Evolutionary conservation across 2,888 invertebrate species (phyloP), one percentile per base, ranked within the genome.

Genomic region (Monopis laevigella): DNA sequence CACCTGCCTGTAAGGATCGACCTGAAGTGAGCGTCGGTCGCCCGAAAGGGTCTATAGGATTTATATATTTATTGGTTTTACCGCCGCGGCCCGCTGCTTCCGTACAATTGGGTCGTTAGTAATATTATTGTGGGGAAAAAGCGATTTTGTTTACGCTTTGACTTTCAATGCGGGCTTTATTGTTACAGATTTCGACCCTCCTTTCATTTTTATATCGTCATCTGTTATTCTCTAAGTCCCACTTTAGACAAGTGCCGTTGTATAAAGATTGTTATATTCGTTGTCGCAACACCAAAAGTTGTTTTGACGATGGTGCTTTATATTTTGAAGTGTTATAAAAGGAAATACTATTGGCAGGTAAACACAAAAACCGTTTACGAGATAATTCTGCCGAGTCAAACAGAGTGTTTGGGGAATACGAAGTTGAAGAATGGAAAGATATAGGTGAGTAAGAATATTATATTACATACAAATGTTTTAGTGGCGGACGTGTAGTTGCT

Each of bases 341-440:
- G n/a, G n/a, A n/a, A n/a, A n/a, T n/a, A n/a, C 10, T 32, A 13
- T 36, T 21, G 54, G 49, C 66, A 84, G 85, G 83, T 58, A 83
- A 82, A 65, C 78, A 82, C 54, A 81, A 80, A 65, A 84, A 82
- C 59, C 82, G 83, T 49, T 81, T 82, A 73, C 73, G 81, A 47
- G 83, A 84, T 56, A 69, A 67, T 48, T 73, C 81, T 24, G 75
- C 84, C 46, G 85, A 86, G 59, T 36, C 36, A 13, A 83, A 84
- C 60, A 82, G 86, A 72, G 83, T 85, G 50, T 74, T 85, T 49
- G 82, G 82, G 51, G 89, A 88, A 73, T 88, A 88, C 66, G 88
- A 87, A 56, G 83, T 88, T 52, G 88, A 88, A 71, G 88, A 88
- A 70, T 88, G 88, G 88, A 86, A 87, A 67, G 86, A 88, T 67